Conservation (phyloP, 2,888 invertebrate genomes). For the Volucella zonaria region DNA sequence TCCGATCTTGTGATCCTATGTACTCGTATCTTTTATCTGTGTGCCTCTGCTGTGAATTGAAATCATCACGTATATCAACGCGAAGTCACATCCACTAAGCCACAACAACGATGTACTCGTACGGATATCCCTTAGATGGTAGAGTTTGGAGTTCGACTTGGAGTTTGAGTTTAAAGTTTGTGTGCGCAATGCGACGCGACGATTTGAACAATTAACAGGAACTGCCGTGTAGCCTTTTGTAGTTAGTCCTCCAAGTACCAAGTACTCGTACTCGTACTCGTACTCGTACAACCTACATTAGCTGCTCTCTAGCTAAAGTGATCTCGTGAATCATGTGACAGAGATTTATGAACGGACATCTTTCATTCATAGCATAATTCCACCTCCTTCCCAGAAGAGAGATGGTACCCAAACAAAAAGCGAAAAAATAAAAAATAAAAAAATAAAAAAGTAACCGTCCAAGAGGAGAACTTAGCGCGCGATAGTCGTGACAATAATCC, state of each 20-base stretch:
- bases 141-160: no score
- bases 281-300: constrained; percentile 69
- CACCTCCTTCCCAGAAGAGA: constrained; percentile 49
- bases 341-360: constrained; percentile 74
- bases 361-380: constrained; percentile 74
- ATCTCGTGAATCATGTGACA: constrained; percentile 74
- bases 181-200: constrained; percentile 38
- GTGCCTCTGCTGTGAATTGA: constrained; percentile 49
- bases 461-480: constrained; percentile 39
- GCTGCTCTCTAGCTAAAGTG: constrained; percentile 59
- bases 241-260: constrained; percentile 8
- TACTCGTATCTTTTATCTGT: not conserved
- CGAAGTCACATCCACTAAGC: constrained; percentile 12
- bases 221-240: constrained; percentile 69
- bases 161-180: not conserved
- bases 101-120: not conserved
- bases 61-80: constrained; percentile 70
- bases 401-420: constrained; percentile 1
- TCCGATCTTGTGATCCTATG: not conserved
- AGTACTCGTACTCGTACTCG: no score
- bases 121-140: no score
- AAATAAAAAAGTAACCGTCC: constrained; percentile 4
- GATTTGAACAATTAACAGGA: constrained; percentile 73
- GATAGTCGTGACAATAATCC: constrained; percentile 72
- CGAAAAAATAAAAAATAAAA: constrained; percentile 6